phyloP scores from a whole-genome alignment of 2,113 vertebrate genomes.

The Ptyas mucosa region DNA sequence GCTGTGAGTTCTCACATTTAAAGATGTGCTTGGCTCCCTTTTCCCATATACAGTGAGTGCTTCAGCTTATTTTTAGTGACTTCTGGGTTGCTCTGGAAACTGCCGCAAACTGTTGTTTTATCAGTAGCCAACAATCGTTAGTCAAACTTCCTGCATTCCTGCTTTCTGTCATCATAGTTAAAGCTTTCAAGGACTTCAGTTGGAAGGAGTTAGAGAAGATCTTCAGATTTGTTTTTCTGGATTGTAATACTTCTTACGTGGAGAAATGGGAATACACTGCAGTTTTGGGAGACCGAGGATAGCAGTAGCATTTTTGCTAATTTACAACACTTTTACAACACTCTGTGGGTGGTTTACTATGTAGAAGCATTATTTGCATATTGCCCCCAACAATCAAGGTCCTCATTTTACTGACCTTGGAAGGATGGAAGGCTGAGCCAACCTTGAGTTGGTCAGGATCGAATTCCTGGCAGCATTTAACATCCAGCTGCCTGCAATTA shows the following conservation, averaged over 20 bases:
- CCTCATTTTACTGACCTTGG: too few relatives aligned
- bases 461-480: too few relatives aligned
- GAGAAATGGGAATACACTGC: accelerated
- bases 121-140: conserved; percentile 49
- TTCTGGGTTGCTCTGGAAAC: conserved; percentile 62
- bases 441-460: too few relatives aligned
- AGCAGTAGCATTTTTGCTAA: too few relatives aligned
- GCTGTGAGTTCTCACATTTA: conserved; percentile 38
- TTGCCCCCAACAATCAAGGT: too few relatives aligned
- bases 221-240: background rate
- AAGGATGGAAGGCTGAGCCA: too few relatives aligned
- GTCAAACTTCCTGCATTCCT: conserved; percentile 53
- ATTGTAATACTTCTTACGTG: background rate
- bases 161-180: conserved; percentile 50
- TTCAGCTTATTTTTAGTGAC: conserved; percentile 67
- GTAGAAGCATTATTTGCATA: too few relatives aligned
- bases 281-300: background rate
- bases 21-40: conserved; percentile 42
- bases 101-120: conserved; percentile 56
- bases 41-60: conserved; percentile 51
- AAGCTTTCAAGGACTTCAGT: conserved; percentile 14
- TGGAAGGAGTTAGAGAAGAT: background rate
- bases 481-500: too few relatives aligned
- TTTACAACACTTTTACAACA: too few relatives aligned
- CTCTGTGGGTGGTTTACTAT: too few relatives aligned